phyloP scores from a whole-genome alignment of 2,888 invertebrate species.

The Agapostemon virescens region DNA sequence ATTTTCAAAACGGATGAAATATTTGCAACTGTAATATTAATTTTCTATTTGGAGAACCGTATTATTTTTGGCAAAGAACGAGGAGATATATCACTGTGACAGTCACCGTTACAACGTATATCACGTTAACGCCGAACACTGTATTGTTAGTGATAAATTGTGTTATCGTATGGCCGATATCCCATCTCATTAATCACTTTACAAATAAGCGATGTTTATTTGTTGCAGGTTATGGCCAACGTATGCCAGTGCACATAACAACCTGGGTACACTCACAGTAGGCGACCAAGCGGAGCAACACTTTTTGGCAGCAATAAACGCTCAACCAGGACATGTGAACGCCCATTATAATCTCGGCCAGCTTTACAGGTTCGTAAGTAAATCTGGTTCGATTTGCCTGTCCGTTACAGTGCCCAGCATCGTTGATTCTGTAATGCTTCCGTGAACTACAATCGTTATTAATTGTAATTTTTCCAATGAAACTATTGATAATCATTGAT shows the following conservation, averaged over 20 bases:
- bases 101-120: neutral
- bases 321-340: constrained; percentile 89
- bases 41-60: neutral
- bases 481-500: too few relatives aligned
- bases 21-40: neutral
- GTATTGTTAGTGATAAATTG: constrained; percentile 41
- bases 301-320: constrained; percentile 87
- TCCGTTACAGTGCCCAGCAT: neutral
- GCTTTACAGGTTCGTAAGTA: constrained; percentile 86
- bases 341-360: constrained; percentile 93
- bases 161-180: constrained; percentile 16
- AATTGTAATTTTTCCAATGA: too few relatives aligned
- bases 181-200: constrained; percentile 50
- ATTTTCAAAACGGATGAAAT: too few relatives aligned
- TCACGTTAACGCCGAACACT: constrained; percentile 20
- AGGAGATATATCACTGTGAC: neutral
- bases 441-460: neutral
- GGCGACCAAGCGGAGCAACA: constrained; percentile 88
- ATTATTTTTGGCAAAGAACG: neutral
- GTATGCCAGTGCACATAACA: constrained; percentile 93
- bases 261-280: constrained; percentile 89
- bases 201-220: constrained; percentile 43
- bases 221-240: constrained; percentile 88
- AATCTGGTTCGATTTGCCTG: neutral
- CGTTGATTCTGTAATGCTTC: neutral